These are phyloP conservation scores for Geotrupes spiniger DNA, from an alignment of 2,888 invertebrate genomes.

Conservation along the genomic window DNA sequence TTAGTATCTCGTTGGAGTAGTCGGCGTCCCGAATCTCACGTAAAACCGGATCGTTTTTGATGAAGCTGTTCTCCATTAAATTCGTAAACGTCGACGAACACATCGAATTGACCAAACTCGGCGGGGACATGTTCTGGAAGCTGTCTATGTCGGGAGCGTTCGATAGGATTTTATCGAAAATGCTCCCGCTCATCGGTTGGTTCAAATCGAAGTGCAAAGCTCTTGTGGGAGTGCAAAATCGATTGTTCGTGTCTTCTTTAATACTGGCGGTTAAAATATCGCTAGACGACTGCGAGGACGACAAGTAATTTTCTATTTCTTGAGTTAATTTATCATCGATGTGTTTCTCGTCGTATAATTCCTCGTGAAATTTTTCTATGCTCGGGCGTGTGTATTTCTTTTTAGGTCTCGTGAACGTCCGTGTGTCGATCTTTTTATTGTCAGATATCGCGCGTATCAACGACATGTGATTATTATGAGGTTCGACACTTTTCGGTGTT, in stretches of 20 bases:
- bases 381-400: conserved; percentile 59
- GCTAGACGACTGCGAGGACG: conserved; percentile 15
- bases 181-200: conserved; percentile 41
- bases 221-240: conserved; percentile 16
- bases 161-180: conserved; percentile 45
- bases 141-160: conserved; percentile 53
- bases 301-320: conserved; percentile 27
- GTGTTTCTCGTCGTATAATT: conserved; percentile 15
- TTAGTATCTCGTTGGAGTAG: conserved; percentile 38
- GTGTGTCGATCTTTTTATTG: conserved; percentile 59
- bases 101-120: conserved; percentile 60
- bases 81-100: conserved; percentile 50
- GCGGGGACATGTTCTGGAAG: conserved; percentile 54
- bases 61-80: conserved; percentile 49
- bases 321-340: conserved; percentile 12
- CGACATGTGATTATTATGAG: conserved; percentile 18
- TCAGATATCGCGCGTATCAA: conserved; percentile 18
- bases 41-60: conserved; percentile 47
- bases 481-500: conserved; percentile 19
- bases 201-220: conserved; percentile 45
- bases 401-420: conserved; percentile 69
- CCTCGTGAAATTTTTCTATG: conserved; percentile 53
- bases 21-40: conserved; percentile 48
- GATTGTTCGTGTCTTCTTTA: conserved; percentile 17
- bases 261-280: conserved; percentile 15